Evolutionary conservation across 1,140 invertebrate species (phyloP), one percentile per base, ranked within the genome.

Genomic region (Brachionus plicatilis): DNA sequence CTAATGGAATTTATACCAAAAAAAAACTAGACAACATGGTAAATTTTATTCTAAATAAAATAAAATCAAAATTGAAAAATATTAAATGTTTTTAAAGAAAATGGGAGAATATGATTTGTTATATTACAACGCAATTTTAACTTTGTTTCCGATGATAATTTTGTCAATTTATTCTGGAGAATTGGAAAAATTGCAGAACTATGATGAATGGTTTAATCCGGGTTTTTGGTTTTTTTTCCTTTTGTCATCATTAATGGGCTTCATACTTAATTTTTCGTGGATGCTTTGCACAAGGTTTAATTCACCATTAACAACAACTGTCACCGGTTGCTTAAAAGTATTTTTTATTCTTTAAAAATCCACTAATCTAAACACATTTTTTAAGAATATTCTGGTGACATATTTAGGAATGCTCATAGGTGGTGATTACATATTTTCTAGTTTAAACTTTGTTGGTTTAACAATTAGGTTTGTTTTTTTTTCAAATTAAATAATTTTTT

Each of bases 81-180:
- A 47, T 37, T 56, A 24, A n/a, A 24, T 84, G 45, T 53, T 41
- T 45, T 50, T 83, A 17, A 85, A 91, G 91, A 95, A 98, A 87
- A 91, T 99, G 66, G 96, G 96, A 29, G 97, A 98, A 90, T 96
- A 96, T 90, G 97, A 97, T 27, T 90, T 99, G 0, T 93, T 99
- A 92, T 99, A 93, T 90, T 99, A 99, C 90, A 99, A 98, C 92
- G 94, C 95, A 5, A 87, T 99, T 29, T 96, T 99, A 87, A 98
- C 99, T 95, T 90, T 98, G 45, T 47, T 94, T 0, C 96, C 97
- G 4, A 92, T 94, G 84, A 24, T 84, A 68, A 27, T 83, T 65
- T 50, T 85, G 20, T 53, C 85, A 79, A 29, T 84, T 70, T 45
- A 85, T 56, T 85, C 60, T 80, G 47, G 17, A 47, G 68, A 68